Evolutionary conservation across 2,113 vertebrate genomes (phyloP), one percentile per base, ranked within the genome.

Genomic region (Hippoglossus stenolepis): DNA sequence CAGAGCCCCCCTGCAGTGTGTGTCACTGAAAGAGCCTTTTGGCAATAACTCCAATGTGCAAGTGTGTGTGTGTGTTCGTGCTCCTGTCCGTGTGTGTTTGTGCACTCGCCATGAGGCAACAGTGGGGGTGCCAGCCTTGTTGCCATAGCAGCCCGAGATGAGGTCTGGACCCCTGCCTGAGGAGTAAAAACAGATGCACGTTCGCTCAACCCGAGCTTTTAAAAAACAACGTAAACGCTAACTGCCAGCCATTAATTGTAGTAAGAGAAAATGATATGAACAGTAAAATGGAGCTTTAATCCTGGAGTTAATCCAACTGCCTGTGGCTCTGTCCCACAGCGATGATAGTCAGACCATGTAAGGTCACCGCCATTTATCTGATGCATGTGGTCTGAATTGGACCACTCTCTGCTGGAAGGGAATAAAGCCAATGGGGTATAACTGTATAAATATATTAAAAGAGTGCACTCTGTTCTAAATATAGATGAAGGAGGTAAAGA

Each of bases 91-190:
- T 35, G 31, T 38, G 31, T 18, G 4, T 51, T 51, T 20, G 62
- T 73, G 84, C 53, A 40, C 82, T 84, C 73, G 84, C 85, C 84
- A 79, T 59, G 70, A 89, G 78, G 82, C 73, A 83, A 74, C 83
- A 75, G 81, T 82, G 77, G 87, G 91, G 83, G 87, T 86, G 90
- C 83, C 73, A 86, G 85, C 73, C 80, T 70, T 24, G 91, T 93
- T 92, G 88, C 88, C 81, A 91, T 91, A 85, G 89, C 89, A 92
- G 84, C 92, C 71, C 12, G 56, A 51, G 88, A 91, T 84, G 80
- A 89, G 81, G 84, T 90, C 73, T 90, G 85, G 87, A 87, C 89
- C 90, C 75, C 89, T 78, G 91, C 86, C 82, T 77, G 81, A 83
- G 66, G 83, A 76, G 69, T 57, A 69, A 85, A 73, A 66, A 5